Evolutionary conservation across 53 echinoderm and acorn worm genomes (phyloP).

Genomic region (Stichopus horrens): DNA sequence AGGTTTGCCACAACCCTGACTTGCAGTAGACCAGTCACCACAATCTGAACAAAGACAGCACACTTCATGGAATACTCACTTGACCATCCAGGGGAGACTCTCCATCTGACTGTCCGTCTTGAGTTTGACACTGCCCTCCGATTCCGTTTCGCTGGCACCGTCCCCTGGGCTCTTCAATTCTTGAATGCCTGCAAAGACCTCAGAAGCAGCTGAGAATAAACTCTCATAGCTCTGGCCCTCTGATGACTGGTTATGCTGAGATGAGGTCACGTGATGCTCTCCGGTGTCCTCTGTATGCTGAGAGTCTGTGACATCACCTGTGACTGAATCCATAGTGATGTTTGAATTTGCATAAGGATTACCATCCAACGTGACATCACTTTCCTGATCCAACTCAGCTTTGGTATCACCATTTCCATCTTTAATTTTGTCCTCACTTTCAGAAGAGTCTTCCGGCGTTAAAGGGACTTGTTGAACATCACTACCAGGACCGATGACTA

Average conservation of each 20-base stretch:
- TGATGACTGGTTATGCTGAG: not conserved
- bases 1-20: not conserved
- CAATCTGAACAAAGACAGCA: too few relatives aligned
- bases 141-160: conserved; percentile 42
- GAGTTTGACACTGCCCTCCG: conserved; percentile 20
- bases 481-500: not conserved
- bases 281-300: not conserved
- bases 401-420: too few relatives aligned
- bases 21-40: too few relatives aligned
- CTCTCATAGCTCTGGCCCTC: conserved; percentile 40
- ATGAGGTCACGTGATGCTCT: not conserved
- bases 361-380: too few relatives aligned
- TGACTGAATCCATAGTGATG: too few relatives aligned
- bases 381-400: too few relatives aligned
- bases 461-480: not conserved
- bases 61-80: not conserved
- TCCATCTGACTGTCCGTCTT: not conserved
- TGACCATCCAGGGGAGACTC: not conserved
- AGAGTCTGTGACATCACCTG: too few relatives aligned
- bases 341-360: too few relatives aligned
- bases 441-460: not conserved
- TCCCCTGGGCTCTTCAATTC: conserved; percentile 45
- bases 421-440: not conserved
- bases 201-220: conserved; percentile 14
- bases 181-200: conserved; percentile 32